These are phyloP conservation scores for Phaetusa simplex DNA, from an alignment of 2,113 vertebrate genomes.

Conservation along the genomic window DNA sequence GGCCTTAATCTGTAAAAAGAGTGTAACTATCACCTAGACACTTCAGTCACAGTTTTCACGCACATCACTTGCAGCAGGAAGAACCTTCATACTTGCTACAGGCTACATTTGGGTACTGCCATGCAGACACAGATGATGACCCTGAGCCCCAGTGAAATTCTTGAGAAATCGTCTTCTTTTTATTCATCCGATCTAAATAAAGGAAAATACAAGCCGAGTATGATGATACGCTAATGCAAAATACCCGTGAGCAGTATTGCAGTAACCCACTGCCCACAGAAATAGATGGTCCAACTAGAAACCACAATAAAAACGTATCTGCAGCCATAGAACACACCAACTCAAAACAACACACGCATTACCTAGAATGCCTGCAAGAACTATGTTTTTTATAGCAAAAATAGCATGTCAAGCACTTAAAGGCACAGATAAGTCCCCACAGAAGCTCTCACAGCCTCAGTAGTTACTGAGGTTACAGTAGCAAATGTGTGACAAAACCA, in stretches of 20 bases:
- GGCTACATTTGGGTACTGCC: rapidly evolving
- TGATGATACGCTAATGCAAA: background rate
- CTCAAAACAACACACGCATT: background rate
- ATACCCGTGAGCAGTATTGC: background rate
- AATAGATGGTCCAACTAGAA: background rate
- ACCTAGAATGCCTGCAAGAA: background rate
- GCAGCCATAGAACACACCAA: no score
- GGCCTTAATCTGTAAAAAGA: background rate
- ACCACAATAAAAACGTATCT: background rate
- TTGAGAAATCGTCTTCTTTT: background rate
- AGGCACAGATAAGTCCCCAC: no score
- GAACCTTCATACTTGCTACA: rapidly evolving
- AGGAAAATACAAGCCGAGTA: background rate
- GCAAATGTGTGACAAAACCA: rapidly evolving
- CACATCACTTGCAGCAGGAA: background rate
- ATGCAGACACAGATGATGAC: background rate
- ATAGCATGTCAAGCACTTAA: rapidly evolving
- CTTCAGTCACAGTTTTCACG: no score
- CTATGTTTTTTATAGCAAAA: background rate
- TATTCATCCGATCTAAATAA: background rate
- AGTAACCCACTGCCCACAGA: background rate
- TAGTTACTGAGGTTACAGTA: no score
- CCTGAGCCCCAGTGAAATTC: background rate
- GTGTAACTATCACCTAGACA: background rate
- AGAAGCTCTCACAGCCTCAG: background rate